A percentile compares a stretch with the other conserved stretches of the same genome.
phyloP scores from a whole-genome alignment of 2,888 invertebrate species.

The Cephalotes varians region DNA sequence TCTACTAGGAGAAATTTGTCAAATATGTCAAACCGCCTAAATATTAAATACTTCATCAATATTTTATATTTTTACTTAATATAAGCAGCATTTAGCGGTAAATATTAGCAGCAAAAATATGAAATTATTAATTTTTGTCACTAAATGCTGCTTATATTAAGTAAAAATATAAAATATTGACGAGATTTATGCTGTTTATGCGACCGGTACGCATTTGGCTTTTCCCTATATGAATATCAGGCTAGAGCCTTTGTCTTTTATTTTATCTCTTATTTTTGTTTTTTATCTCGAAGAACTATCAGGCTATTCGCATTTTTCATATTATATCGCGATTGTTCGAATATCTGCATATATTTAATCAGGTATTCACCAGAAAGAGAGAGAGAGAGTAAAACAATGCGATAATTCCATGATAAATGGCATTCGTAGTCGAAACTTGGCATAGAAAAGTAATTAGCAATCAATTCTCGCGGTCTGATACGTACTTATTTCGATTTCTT shows the following conservation, averaged over 20 bases:
- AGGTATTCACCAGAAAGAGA: constrained; percentile 1
- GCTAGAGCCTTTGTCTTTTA: no score
- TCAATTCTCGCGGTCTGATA: constrained; percentile 63
- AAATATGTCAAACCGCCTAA: no score
- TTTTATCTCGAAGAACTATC: background rate
- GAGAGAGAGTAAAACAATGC: constrained; percentile 56
- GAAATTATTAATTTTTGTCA: no score
- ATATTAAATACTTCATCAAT: no score
- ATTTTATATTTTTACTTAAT: no score
- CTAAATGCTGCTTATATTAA: no score
- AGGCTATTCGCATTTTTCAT: constrained; percentile 53
- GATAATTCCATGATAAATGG: constrained; percentile 57
- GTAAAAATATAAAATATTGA: no score
- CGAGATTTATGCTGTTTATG: no score
- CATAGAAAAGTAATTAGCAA: constrained; percentile 74
- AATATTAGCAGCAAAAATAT: no score
- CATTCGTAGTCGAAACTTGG: constrained; percentile 47
- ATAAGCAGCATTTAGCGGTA: no score
- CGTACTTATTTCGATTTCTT: constrained; percentile 61
- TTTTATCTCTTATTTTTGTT: background rate
- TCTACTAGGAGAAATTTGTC: no score
- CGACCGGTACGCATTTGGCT: no score
- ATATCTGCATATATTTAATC: constrained; percentile 58
- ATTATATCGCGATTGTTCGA: constrained; percentile 62
- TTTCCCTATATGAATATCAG: background rate